These are phyloP conservation scores for Neoascia interrupta DNA, from an alignment of 2,888 invertebrate species.

Conservation along the genomic window DNA sequence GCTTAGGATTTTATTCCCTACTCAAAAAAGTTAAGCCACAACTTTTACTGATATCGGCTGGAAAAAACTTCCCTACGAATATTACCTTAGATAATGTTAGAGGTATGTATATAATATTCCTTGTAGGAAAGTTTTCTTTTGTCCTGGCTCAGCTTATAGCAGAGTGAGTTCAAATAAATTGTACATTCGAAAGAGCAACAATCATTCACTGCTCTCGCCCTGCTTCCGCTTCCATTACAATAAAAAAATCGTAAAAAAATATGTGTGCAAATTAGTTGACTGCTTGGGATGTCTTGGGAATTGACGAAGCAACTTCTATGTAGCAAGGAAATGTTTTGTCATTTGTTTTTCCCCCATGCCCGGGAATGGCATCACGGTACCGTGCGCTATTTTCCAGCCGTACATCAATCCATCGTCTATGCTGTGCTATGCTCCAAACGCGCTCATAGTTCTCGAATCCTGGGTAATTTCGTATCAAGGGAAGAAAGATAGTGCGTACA, in stretches of 20 bases:
- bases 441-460: conserved; percentile 4
- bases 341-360: conserved; percentile 40
- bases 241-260: conserved; percentile 65
- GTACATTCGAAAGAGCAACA: conserved; percentile 54
- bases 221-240: conserved; percentile 60
- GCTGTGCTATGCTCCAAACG: conserved; percentile 6
- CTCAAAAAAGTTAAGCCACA: conserved; percentile 34
- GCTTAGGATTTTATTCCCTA: conserved; percentile 36
- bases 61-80: conserved; percentile 31
- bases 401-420: conserved; percentile 45
- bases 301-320: conserved; percentile 54
- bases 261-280: conserved; percentile 65
- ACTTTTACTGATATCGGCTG: conserved; percentile 51
- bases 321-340: conserved; percentile 54
- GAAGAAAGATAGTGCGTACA: conserved; percentile 60
- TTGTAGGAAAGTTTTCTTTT: neutral
- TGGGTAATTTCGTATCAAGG: conserved; percentile 28
- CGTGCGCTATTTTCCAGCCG: conserved; percentile 39
- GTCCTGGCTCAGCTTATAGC: conserved; percentile 2
- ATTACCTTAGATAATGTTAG: conserved; percentile 50
- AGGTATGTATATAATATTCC: conserved; percentile 33
- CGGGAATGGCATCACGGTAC: neutral
- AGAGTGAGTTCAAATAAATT: conserved; percentile 46
- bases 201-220: conserved; percentile 54
- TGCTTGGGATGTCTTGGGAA: conserved; percentile 53